A percentile compares a stretch with the other conserved stretches of the same genome.
These are phyloP conservation scores for Hycleus phaleratus DNA, from an alignment of 1,140 invertebrate genomes.

Conservation along the genomic window DNA sequence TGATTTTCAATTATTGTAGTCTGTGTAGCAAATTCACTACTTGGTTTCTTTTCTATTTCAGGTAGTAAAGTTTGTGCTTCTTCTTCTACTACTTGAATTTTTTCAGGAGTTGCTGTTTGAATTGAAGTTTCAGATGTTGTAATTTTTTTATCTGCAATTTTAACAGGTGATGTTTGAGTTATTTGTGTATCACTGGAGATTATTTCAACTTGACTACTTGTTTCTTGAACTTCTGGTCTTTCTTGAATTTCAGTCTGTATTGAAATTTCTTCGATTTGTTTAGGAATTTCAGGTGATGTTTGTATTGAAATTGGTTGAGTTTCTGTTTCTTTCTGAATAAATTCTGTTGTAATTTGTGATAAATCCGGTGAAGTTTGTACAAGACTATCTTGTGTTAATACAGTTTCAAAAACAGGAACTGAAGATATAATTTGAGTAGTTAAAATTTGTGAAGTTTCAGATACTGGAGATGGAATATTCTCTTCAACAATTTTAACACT, in stretches of 20 bases:
- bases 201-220: slow-evolving; percentile 34
- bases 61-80: slow-evolving; percentile 42
- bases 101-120: slow-evolving; percentile 45
- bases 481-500: slow-evolving; percentile 60
- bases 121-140: slow-evolving; percentile 45
- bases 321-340: background rate
- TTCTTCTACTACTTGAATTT: slow-evolving; percentile 35
- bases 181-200: slow-evolving; percentile 21
- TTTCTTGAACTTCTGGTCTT: slow-evolving; percentile 33
- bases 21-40: slow-evolving; percentile 38
- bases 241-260: slow-evolving; percentile 38
- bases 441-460: slow-evolving; percentile 41
- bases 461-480: slow-evolving; percentile 39
- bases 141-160: slow-evolving; percentile 28
- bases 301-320: slow-evolving; percentile 49
- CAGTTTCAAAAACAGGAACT: slow-evolving; percentile 51
- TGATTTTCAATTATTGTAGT: slow-evolving; percentile 37
- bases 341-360: background rate
- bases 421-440: slow-evolving; percentile 48
- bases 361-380: slow-evolving; percentile 44
- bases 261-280: slow-evolving; percentile 38
- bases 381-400: slow-evolving; percentile 43
- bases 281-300: slow-evolving; percentile 48
- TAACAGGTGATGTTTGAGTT: slow-evolving; percentile 33
- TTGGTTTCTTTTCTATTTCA: slow-evolving; percentile 34